A percentile compares a stretch with the other conserved stretches of the same genome.
phyloP scores from a whole-genome alignment of 2,888 invertebrate species.

The Andrena bicolor region DNA sequence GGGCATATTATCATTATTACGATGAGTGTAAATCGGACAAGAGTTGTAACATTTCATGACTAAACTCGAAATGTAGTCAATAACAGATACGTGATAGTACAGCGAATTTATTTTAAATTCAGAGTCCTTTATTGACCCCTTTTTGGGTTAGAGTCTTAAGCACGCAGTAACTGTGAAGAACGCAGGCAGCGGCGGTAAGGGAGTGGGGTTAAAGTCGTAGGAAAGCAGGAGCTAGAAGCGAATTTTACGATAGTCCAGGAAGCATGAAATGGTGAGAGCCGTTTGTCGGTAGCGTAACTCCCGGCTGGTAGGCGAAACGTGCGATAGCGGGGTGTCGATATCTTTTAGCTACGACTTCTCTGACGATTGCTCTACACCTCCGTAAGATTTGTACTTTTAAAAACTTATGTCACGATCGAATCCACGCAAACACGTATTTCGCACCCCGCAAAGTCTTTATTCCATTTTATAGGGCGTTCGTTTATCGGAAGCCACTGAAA shows the following conservation, averaged over 20 bases:
- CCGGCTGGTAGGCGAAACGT: constrained; percentile 62
- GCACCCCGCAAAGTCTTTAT: neutral
- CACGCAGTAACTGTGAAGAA: neutral
- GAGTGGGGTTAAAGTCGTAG: neutral
- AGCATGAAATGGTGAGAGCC: constrained; percentile 53
- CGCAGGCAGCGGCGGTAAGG: neutral
- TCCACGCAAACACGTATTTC: constrained; percentile 1
- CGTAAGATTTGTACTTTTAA: constrained; percentile 8
- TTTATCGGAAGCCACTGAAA: neutral
- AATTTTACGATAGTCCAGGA: constrained; percentile 62
- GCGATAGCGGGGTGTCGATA: constrained; percentile 67
- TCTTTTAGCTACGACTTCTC: constrained; percentile 48
- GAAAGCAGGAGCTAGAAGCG: constrained; percentile 9
- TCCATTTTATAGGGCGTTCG: neutral
- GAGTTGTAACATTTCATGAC: neutral
- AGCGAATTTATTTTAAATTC: neutral
- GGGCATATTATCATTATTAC: too few relatives aligned
- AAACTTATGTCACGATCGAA: constrained; percentile 11
- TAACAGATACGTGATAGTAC: too few relatives aligned
- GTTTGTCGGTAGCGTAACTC: constrained; percentile 67
- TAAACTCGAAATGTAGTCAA: neutral
- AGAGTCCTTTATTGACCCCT: neutral
- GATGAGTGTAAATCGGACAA: too few relatives aligned
- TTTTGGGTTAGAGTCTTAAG: neutral
- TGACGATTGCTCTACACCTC: constrained; percentile 15